Base-by-base conservation (phyloP, 1,140 invertebrate genomes). In the Drosophila tani region DNA sequence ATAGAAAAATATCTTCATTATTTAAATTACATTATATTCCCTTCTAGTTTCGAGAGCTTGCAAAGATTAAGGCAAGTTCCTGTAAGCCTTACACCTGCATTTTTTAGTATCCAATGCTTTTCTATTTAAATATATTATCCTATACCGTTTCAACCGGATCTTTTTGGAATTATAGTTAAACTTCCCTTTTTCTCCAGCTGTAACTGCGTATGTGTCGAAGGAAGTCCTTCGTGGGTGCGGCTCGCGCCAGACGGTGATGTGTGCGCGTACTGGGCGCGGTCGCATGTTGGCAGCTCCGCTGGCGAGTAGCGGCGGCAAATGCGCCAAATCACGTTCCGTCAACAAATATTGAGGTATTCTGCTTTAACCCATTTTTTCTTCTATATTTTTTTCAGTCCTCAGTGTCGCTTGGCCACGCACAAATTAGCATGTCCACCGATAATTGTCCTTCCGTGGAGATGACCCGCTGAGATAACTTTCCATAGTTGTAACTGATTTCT, bases 301-400 rank as follows among this genome's bases (percentile, higher is more conserved):
- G n/a, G 3, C 35, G 15, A 43, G 43, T 55, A 45, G 51, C 56
- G 24, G 14, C 43, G 50, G 70, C 69, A 85, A 91, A 91, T 75
- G 91, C 84, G 91, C 81, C 79, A 92, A 92, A 92, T 92, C 91
- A 92, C 91, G 91, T 91, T 85, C 66, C 74, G 64, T 86, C 82
- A 75, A 90, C 90, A 82, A 92, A 91, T 92, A 92, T 92, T 92
- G 91, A 91, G 87, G 81, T 81, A 92, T 92, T 92, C 82, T 92
- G 91, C 86, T 92, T 92, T 92, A 80, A 65, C 77, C 75, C 57
- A 49, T 70, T 62, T 56, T 70, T 65, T 57, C 45, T 32, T 14
- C 35, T 47, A 29, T 15, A 12, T 43, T 62, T 69, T 35, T 15
- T 8, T 29, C 27, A 29, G 49, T 27, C 24, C n/a, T 11, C 45